Base-by-base conservation (phyloP, 2,113 vertebrate species). In the Cacatua alba region DNA sequence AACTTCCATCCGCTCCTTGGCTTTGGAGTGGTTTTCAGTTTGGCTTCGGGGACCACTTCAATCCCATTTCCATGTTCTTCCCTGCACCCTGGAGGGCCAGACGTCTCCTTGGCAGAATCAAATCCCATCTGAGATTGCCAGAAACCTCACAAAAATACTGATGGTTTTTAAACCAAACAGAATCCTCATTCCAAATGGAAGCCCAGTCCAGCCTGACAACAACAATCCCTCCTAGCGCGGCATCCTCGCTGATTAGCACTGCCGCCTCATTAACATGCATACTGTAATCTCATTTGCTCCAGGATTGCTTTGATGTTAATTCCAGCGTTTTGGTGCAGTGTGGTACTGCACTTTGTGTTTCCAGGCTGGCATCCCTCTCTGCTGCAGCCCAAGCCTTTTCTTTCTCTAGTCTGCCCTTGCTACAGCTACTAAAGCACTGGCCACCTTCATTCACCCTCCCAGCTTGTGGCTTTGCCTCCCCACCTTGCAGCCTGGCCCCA, bases 301-400 rank as follows among this genome's bases (percentile, higher is more conserved):
- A 94, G 95, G 67, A 95, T 78, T 82, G 94, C 97, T 97, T 97
- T 97, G 97, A 97, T 97, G 96, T 97, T 97, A 95, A 97, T 97
- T 97, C 96, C 94, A 92, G 77, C 90, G 10, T 97, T 97, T 97
- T 95, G 95, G 90, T 97, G 97, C 96, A 97, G 92, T 82, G 95
- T 95, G 94, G 95, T 90, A 55, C 95, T 96, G 96, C 95, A 96
- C 92, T 96, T 88, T 65, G 72, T 63, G 53, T 86, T 95, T 85
- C 46, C 82, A 90, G 80, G 82, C 82, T 78, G 39, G 65, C 70
- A 64, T 49, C 90, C 59, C 75, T 75, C 81, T 86, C 80, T 77
- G 79, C 92, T 62, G 69, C 90, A 93, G 77, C 77, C 67, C 65
- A 20, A 92, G 62, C 69, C 64, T 74, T 82, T 75, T 11, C 59